Conservation (phyloP, 2,888 invertebrate species). For the Yponomeuta sedellus region DNA sequence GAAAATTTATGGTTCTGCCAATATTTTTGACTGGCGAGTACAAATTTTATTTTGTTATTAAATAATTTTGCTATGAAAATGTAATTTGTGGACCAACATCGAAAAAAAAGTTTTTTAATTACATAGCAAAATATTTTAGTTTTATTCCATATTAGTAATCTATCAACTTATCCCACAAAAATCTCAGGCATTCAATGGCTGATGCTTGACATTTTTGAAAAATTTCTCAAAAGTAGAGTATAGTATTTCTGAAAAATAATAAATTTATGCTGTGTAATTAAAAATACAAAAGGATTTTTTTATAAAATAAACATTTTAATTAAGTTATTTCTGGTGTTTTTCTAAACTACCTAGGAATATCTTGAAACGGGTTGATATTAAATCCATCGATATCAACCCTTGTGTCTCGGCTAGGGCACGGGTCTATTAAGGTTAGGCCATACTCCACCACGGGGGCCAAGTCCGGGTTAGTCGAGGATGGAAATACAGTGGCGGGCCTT, state of each 20-base stretch:
- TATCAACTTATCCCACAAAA: conserved; percentile 41
- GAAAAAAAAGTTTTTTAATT: background rate
- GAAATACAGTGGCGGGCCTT: too few species aligned
- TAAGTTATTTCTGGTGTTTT: conserved; percentile 40
- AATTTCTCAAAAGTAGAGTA: too few species aligned
- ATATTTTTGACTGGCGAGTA: background rate
- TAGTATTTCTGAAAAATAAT: too few species aligned
- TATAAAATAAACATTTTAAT: conserved; percentile 66
- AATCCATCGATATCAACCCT: too few species aligned
- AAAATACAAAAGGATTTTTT: conserved; percentile 31
- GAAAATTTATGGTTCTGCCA: background rate
- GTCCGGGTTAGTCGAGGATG: too few species aligned
- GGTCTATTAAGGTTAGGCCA: too few species aligned
- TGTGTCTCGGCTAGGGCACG: too few species aligned
- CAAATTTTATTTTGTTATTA: background rate
- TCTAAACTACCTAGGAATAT: conserved; percentile 22
- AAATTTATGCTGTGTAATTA: conserved; percentile 29
- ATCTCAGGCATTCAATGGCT: conserved; percentile 67
- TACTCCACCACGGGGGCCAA: too few species aligned
- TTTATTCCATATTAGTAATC: conserved; percentile 20
- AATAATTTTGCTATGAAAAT: background rate
- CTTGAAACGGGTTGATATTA: conserved; percentile 25
- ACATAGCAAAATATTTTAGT: conserved; percentile 27
- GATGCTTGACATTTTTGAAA: conserved; percentile 68
- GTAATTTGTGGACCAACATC: conserved; percentile 33